Conservation (phyloP, 2,888 invertebrate genomes). For the Lottia gigantea region DNA sequence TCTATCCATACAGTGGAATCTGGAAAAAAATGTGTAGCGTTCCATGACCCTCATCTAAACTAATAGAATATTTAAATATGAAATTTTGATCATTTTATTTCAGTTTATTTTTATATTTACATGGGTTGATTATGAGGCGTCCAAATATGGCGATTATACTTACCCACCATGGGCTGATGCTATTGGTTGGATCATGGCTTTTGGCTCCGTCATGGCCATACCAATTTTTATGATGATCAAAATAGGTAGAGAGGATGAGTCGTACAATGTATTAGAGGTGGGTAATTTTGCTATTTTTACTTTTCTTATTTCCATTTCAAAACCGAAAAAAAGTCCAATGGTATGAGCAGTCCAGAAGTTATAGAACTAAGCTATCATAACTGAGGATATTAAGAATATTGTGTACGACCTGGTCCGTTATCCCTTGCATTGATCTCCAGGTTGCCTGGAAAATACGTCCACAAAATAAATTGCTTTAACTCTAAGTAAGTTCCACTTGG, state of each 20-base stretch:
- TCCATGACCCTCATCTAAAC: no score
- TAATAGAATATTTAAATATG: no score
- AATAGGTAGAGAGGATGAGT: constrained; percentile 44
- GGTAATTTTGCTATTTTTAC: background rate
- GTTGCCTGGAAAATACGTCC: no score
- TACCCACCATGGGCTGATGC: constrained; percentile 63
- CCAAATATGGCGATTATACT: constrained; percentile 57
- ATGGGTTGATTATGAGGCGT: constrained; percentile 58
- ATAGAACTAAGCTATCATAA: no score
- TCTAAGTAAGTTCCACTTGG: no score
- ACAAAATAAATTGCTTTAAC: no score
- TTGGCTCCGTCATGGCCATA: constrained; percentile 54
- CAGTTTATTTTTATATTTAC: constrained; percentile 72
- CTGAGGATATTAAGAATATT: background rate
- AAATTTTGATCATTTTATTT: constrained; percentile 23
- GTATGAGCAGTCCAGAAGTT: background rate
- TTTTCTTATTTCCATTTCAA: background rate
- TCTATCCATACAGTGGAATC: no score
- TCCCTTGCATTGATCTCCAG: constrained; percentile 9
- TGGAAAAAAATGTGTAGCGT: no score
- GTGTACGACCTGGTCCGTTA: background rate
- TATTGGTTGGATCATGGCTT: constrained; percentile 61
- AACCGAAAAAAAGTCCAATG: background rate
- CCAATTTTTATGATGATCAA: constrained; percentile 53
- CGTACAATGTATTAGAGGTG: constrained; percentile 35